Conservation (phyloP, 2,888 invertebrate species). For the Globia sparganii region DNA sequence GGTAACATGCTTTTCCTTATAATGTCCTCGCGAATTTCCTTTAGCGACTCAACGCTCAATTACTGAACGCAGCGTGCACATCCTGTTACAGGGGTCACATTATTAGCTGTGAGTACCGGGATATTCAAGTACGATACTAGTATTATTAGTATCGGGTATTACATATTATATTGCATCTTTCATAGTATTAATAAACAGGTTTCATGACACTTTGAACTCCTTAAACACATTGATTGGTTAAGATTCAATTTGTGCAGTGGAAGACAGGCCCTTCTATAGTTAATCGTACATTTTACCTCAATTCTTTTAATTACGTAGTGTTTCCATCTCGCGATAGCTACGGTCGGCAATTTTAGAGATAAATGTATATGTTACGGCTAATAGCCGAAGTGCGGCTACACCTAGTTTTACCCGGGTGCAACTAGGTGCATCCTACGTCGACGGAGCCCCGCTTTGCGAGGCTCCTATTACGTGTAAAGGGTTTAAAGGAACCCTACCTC, state of each 20-base stretch:
- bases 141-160: slow-evolving; percentile 11
- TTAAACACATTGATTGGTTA: not conserved
- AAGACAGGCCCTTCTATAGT: not conserved
- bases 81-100: slow-evolving; percentile 45
- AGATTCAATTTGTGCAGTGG: not conserved
- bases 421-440: too few relatives aligned
- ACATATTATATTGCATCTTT: not conserved
- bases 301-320: not conserved
- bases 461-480: too few relatives aligned
- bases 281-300: not conserved
- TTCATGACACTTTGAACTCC: not conserved
- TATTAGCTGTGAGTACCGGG: slow-evolving; percentile 42
- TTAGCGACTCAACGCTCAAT: slow-evolving; percentile 40
- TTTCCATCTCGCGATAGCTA: too few relatives aligned
- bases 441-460: too few relatives aligned
- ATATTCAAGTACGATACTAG: not conserved
- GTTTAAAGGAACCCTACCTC: too few relatives aligned
- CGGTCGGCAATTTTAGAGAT: too few relatives aligned
- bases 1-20: slow-evolving; percentile 15
- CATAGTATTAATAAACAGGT: not conserved
- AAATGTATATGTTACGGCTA: too few relatives aligned
- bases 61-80: slow-evolving; percentile 45
- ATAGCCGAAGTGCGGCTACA: too few relatives aligned
- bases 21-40: slow-evolving; percentile 53
- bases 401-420: too few relatives aligned